A percentile compares a stretch with the other conserved stretches of the same genome.
Conservation (phyloP, 2,113 vertebrate species). For the Galeopterus variegatus region DNA sequence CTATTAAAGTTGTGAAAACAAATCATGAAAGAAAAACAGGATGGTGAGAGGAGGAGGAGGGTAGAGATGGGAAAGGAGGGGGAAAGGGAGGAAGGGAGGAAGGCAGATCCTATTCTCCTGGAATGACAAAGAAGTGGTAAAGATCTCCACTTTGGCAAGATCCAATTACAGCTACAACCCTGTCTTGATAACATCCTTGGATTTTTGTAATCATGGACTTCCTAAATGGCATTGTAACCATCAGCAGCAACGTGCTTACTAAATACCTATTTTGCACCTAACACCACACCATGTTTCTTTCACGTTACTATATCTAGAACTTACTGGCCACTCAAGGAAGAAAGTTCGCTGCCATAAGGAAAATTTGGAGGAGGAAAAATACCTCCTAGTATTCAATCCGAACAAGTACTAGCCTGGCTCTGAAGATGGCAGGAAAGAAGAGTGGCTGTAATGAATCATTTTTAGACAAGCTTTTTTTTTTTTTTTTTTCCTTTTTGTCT, state of each 20-base stretch:
- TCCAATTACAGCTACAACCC: too few relatives aligned
- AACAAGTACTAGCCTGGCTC: background rate
- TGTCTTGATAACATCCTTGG: rapidly evolving
- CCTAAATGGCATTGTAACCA: too few relatives aligned
- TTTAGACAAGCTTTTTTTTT: background rate
- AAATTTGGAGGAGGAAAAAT: background rate
- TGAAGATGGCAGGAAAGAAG: background rate
- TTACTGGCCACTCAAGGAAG: background rate
- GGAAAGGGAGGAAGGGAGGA: too few relatives aligned
- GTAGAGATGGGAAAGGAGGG: background rate
- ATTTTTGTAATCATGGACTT: background rate
- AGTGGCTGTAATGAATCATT: background rate
- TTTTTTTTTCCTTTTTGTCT: too few relatives aligned
- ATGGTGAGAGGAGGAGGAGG: background rate
- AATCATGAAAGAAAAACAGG: background rate
- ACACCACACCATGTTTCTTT: background rate
- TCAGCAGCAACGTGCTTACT: background rate
- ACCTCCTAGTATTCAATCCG: background rate
- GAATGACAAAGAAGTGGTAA: background rate
- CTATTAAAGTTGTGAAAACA: background rate
- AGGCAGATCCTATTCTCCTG: background rate
- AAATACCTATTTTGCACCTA: background rate
- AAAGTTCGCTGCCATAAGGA: background rate
- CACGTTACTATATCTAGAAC: background rate
- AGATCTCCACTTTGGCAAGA: background rate